These are phyloP conservation scores for Ceraclea dissimilis DNA, from an alignment of 2,888 invertebrate genomes.

Conservation along the genomic window DNA sequence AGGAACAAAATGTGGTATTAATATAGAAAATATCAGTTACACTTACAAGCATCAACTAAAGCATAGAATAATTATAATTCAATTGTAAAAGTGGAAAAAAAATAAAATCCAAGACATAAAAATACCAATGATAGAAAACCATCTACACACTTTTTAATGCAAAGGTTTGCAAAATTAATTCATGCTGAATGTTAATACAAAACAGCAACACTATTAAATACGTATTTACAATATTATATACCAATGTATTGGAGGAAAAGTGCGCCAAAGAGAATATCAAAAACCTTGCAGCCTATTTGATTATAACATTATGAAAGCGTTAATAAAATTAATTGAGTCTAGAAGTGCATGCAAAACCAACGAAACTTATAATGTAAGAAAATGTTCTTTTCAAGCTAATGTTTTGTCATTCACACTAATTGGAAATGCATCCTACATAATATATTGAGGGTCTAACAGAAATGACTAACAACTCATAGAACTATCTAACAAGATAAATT, in stretches of 20 bases:
- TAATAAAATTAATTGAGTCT: not conserved
- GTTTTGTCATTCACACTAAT: no score
- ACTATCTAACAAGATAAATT: no score
- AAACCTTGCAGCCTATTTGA: not conserved
- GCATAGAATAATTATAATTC: no score
- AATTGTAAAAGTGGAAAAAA: conserved; percentile 3
- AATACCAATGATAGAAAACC: not conserved
- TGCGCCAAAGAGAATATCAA: not conserved
- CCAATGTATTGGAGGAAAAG: not conserved
- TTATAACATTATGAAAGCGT: not conserved
- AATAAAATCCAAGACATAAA: no score
- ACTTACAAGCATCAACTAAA: no score
- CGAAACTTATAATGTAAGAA: no score
- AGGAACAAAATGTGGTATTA: no score
- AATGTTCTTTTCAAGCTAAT: no score
- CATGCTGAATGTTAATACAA: conserved; percentile 15
- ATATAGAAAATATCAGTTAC: no score
- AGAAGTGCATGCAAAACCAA: not conserved
- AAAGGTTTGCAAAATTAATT: conserved; percentile 7
- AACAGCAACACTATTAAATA: conserved; percentile 3
- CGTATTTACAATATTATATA: not conserved
- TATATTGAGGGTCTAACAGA: no score
- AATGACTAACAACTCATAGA: no score
- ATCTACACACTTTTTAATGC: not conserved
- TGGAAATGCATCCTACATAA: no score